Evolutionary conservation across 2,113 vertebrate species (phyloP).

Genomic region (Ranitomeya imitator): DNA sequence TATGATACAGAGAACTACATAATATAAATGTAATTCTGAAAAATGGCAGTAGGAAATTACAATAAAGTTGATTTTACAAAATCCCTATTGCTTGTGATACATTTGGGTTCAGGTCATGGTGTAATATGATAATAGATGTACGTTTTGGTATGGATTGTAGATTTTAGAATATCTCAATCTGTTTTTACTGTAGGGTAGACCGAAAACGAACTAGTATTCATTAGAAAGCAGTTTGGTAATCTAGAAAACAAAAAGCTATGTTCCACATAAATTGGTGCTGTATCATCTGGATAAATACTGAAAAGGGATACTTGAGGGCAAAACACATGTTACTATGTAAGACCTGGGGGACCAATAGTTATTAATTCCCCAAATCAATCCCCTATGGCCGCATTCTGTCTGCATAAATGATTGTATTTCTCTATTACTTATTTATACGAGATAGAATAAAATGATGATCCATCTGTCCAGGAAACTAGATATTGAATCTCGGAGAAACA

Average conservation of each 20-base stretch:
- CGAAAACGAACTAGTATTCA: background rate
- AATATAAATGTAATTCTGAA: no score
- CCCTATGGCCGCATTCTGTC: background rate
- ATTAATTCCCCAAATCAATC: background rate
- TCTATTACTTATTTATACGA: background rate
- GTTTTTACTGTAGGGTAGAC: no score
- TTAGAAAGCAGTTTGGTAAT: background rate
- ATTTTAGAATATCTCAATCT: no score
- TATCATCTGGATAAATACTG: background rate
- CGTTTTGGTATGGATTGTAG: no score
- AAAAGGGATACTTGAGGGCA: background rate
- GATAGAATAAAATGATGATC: background rate
- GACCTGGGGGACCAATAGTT: background rate
- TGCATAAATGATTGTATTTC: background rate
- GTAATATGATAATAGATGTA: no score
- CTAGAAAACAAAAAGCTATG: background rate
- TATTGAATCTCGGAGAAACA: slow-evolving; percentile 45
- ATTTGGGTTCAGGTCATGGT: no score
- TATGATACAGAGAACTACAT: no score
- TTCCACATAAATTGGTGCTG: background rate
- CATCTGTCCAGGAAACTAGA: slow-evolving; percentile 54
- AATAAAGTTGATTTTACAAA: no score
- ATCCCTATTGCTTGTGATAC: no score
- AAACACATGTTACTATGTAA: no score
- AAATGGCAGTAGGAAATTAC: no score